Evolutionary conservation across 2,888 invertebrate species (phyloP), one percentile per base, ranked within the genome.

Genomic region (Cephus spinipes): DNA sequence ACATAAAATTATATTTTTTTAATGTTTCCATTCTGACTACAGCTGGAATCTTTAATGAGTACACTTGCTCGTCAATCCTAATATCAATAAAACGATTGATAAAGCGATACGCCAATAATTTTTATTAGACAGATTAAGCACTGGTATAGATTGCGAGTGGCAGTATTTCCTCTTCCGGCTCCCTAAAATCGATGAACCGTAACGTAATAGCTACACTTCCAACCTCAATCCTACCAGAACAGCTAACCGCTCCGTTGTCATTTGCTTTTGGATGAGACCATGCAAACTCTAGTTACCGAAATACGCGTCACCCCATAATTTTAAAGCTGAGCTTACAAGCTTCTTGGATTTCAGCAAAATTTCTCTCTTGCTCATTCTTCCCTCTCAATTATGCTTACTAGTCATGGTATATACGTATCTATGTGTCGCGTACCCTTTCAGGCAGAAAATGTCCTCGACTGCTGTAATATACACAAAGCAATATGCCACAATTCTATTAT

Each of bases 181-280:
- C 78, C 81, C 77, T 80, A 78, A 81, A 79, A 80, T 79, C 80
- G 79, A 79, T 81, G 78, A 82, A 69, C 81, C 82, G 81, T 83
- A 81, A 81, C 80, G 79, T 82, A 81, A 83, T 81, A 76, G 82
- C 71, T 74, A 75, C 80, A 76, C 73, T 78, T 78, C 73, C 79
- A 69, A 68, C 55, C 69, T 76, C 78, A 69, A 55, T 76, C 12
- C 31, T 33, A 76, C 69, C 32, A 12, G 15, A 68, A 78, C 71
- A 36, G 71, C 35, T 12, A 55, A 55, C 55, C 31, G 31, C 71
- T 71, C 11, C 31, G 30, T 30, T 71, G 71, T 71, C 71, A 71
- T 71, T 71, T 30, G 71, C 11, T 71, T 31, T 31, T 15, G 31
- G 31, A 15, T 55, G 55, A 23, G 9, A 55, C 55, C 55, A 2